phyloP scores from a whole-genome alignment of 1,140 invertebrate species.

The Leptinotarsa texana region DNA sequence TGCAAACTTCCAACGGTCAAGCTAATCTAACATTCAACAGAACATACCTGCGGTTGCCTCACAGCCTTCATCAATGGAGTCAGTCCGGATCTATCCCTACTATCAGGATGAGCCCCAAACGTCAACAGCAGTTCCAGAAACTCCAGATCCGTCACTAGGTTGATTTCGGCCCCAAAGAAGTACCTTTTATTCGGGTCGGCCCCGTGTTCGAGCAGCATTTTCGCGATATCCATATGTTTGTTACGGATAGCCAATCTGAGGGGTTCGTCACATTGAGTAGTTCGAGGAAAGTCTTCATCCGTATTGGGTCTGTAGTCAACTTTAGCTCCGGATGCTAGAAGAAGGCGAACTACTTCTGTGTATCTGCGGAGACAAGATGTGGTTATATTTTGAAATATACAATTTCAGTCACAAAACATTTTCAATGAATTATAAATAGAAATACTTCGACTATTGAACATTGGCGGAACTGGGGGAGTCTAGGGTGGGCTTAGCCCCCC shows the following conservation, averaged over 20 bases:
- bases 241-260: constrained; percentile 82
- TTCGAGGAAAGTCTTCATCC: constrained; percentile 70
- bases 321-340: constrained; percentile 78
- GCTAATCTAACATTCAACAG: not conserved
- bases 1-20: no score
- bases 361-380: constrained; percentile 56
- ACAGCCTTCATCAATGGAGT: constrained; percentile 88
- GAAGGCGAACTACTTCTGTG: constrained; percentile 71
- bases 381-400: not conserved
- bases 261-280: constrained; percentile 79
- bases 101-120: constrained; percentile 85
- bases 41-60: constrained; percentile 69
- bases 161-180: constrained; percentile 90
- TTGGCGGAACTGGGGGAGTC: no score
- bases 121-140: constrained; percentile 80
- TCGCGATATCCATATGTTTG: constrained; percentile 78
- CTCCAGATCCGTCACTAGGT: constrained; percentile 80
- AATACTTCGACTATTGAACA: not conserved
- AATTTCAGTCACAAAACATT: not conserved
- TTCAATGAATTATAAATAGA: no score
- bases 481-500: no score
- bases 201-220: constrained; percentile 69
- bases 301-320: constrained; percentile 77
- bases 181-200: constrained; percentile 79
- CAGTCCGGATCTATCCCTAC: constrained; percentile 79